Percentiles rank a stretch among this genome's conserved stretches.
Evolutionary conservation across 2,113 vertebrate species (phyloP).

Genomic region (Trochalopteron elliotii): DNA sequence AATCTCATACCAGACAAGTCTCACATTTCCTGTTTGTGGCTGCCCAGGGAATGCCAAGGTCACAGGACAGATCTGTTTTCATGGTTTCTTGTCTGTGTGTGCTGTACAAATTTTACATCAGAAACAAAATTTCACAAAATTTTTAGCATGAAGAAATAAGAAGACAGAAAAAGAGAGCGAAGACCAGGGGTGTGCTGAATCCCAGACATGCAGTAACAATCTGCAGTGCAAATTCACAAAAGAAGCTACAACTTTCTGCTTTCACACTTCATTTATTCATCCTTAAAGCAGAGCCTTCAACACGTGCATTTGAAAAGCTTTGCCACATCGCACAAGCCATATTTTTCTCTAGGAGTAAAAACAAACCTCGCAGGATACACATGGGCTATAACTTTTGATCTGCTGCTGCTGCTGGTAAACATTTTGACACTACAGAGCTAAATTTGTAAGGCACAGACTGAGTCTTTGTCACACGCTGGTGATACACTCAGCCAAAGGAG

Average conservation of each 20-base stretch:
- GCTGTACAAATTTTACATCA: not conserved
- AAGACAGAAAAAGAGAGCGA: not conserved
- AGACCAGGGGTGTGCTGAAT: accelerated
- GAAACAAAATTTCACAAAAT: not conserved
- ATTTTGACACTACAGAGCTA: not conserved
- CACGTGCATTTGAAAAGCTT: not conserved
- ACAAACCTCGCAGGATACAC: not conserved
- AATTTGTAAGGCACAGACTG: not conserved
- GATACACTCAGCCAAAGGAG: not conserved
- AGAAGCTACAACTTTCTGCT: not conserved
- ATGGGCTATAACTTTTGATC: not conserved
- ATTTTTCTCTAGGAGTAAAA: not conserved
- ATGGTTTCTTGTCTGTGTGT: not conserved
- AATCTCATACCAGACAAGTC: not conserved
- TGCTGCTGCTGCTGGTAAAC: not conserved
- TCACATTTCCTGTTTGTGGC: not conserved
- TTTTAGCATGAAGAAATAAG: not conserved
- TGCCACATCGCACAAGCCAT: not conserved
- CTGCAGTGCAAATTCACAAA: not conserved
- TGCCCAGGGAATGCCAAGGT: not conserved
- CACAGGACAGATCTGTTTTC: not conserved
- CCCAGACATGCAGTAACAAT: not conserved
- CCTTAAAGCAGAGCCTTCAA: not conserved
- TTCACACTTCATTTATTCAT: not conserved
- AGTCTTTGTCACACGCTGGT: not conserved